A percentile compares a stretch with the other conserved stretches of the same genome.
phyloP scores from a whole-genome alignment of 2,888 invertebrate genomes.

The Timandra comae region DNA sequence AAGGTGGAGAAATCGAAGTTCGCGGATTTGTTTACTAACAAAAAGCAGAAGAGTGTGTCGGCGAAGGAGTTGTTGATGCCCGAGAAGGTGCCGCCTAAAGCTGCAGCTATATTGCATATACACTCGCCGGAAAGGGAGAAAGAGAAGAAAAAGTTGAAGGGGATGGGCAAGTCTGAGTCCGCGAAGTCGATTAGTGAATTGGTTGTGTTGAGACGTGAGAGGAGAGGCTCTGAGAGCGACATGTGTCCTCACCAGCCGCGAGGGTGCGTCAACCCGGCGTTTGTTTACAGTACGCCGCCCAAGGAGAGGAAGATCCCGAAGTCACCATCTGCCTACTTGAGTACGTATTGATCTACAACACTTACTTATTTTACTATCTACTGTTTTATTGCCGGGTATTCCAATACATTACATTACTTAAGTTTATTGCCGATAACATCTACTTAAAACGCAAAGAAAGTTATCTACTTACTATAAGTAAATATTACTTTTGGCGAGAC shows the following conservation, averaged over 20 bases:
- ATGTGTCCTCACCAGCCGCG: slow-evolving; percentile 47
- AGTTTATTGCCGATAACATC: no score
- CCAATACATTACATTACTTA: no score
- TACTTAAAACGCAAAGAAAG: no score
- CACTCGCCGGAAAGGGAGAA: slow-evolving; percentile 61
- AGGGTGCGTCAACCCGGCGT: slow-evolving; percentile 64
- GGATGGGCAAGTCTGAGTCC: slow-evolving; percentile 60
- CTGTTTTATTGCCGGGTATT: no score
- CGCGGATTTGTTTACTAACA: slow-evolving; percentile 66
- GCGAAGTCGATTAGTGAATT: slow-evolving; percentile 53
- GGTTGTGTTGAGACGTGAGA: slow-evolving; percentile 42
- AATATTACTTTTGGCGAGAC: no score
- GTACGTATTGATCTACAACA: slow-evolving; percentile 65
- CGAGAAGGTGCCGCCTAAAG: slow-evolving; percentile 77
- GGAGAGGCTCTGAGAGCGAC: slow-evolving; percentile 69
- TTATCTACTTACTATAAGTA: no score
- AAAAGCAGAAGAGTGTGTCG: slow-evolving; percentile 61
- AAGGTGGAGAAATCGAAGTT: slow-evolving; percentile 67
- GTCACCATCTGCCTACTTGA: slow-evolving; percentile 63
- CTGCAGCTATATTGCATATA: slow-evolving; percentile 78
- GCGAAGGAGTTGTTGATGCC: slow-evolving; percentile 67
- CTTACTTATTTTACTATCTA: slow-evolving; percentile 8
- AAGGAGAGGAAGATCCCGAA: slow-evolving; percentile 63
- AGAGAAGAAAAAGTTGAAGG: slow-evolving; percentile 55
- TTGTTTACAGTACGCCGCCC: slow-evolving; percentile 71